Evolutionary conservation across 64 coral and sea anemone species (phyloP), one percentile per base, ranked within the genome.

Genomic region (Stylophora pistillata): DNA sequence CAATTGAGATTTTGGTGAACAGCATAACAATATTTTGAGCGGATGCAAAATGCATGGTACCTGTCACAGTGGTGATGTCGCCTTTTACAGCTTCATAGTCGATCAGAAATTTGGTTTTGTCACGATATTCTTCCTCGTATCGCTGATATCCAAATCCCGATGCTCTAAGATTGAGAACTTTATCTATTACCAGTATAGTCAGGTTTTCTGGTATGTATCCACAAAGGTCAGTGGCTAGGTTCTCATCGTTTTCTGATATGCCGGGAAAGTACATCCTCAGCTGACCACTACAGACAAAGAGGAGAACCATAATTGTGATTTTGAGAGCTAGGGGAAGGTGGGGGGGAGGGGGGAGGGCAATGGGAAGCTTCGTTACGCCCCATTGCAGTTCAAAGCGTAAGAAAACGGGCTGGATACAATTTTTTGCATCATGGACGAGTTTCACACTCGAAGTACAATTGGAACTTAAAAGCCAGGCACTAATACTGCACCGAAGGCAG

Each of bases 121-220:
- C 52, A 1, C 61, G 60, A 83, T 68, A 83, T 5, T 83, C 80
- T 14, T 83, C 61, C 2, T 31, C 33, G 10, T 69, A 21, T 0
- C 20, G 58, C 23, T 83, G 62, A 23, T 83, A 68, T 6, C 30
- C 23, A 37, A 69, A 83, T 33, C 80, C 80, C 60, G 20, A 52
- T 0, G 80, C 80, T 69, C 53, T 18, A 15, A 83, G 0, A 55
- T 83, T 23, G 1, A 64, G 34, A 15, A 47, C 32, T 13, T 69
- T 83, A 6, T 53, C 58, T 18, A 53, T 70, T 83, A 83, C 26
- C 23, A 83, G 33, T 68, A 83, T 11, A 53, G 80, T 68, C 13
- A 25, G 21, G 62, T 83, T 83, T 13, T 32, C 37, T 47, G 37
- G 20, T 69, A 68, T 23, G 9, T 52, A 26, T 47, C 80, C 80